These are phyloP conservation scores for Conger conger DNA, from an alignment of 2,113 vertebrate genomes.

Conservation along the genomic window DNA sequence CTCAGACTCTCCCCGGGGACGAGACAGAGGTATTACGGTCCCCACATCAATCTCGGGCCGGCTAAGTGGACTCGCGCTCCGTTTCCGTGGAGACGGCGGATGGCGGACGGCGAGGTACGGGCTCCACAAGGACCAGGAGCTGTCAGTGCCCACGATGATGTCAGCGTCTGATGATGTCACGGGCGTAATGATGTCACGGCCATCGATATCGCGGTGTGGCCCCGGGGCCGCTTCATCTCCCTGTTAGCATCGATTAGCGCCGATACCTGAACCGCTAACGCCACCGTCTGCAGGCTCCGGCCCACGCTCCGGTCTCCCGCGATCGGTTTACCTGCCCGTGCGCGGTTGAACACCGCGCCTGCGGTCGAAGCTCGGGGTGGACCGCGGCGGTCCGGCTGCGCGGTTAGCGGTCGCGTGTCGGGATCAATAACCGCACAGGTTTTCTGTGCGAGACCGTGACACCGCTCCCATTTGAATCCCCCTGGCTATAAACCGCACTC, in stretches of 20 bases:
- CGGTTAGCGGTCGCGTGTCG: too few species aligned
- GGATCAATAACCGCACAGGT: too few species aligned
- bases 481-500: too few species aligned
- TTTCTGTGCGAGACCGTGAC: too few species aligned
- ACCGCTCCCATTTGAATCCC: too few species aligned
- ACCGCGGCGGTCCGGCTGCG: too few species aligned
- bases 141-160: neutral
- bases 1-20: neutral
- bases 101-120: neutral
- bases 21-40: neutral
- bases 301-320: too few species aligned
- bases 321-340: too few species aligned
- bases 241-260: neutral
- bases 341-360: too few species aligned
- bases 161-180: neutral
- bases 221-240: constrained; percentile 1
- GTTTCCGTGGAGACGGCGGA: neutral
- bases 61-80: neutral
- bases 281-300: too few species aligned
- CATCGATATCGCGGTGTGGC: neutral
- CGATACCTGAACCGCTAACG: neutral
- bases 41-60: neutral
- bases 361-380: too few species aligned
- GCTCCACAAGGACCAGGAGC: neutral
- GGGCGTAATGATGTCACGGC: neutral